Base-by-base conservation (phyloP, 2,797 vertebrate species). In the Poeciliopsis gracilis region DNA sequence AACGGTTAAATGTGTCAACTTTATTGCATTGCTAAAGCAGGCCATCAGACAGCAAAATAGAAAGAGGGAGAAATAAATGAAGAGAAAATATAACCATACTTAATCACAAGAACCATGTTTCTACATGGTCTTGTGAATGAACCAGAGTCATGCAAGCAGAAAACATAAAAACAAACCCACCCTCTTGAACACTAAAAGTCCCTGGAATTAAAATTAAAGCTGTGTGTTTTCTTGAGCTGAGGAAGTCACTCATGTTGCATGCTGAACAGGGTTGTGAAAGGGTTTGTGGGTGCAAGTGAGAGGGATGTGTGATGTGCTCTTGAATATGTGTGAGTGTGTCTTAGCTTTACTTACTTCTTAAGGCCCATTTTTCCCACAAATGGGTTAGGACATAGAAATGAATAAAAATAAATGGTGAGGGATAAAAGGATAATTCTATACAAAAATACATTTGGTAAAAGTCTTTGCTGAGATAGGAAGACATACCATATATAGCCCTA, bases 181-280 rank as follows among this genome's bases (percentile, higher is more conserved):
- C 49, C 67, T 13, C 30, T 41, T 57, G n/a, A 28, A 73, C 72
- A 61, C 51, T 73, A 28, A 41, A 38, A 78, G 38, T 57, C 57
- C 15, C 30, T 78, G 55, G 67, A 77, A 86, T 85, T 87, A 51
- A 84, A 86, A 88, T 82, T 75, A 83, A 87, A 87, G 78, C 81
- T 13, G 15, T 78, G 75, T 47, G 77, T 86, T 84, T 86, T 57
- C 78, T 73, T 88, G 47, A 84, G 43, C 84, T 30, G 0, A 80
- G 86, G 88, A 88, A 88, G 89, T 87, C 82, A 78, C 86, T 85
- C 80, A 84, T 79, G 77, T 84, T 83, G 88, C 87, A 93, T 91
- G 73, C 80, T 87, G 87, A 91, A 75, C 77, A 82, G 83, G 80
- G 81, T 87, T 49, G 72, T 90, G 77, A 90, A 89, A 81, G 84